Percentiles rank a stretch among this genome's conserved stretches.
phyloP scores from a whole-genome alignment of 2,888 invertebrate genomes.

The Nomada lathburiana region DNA sequence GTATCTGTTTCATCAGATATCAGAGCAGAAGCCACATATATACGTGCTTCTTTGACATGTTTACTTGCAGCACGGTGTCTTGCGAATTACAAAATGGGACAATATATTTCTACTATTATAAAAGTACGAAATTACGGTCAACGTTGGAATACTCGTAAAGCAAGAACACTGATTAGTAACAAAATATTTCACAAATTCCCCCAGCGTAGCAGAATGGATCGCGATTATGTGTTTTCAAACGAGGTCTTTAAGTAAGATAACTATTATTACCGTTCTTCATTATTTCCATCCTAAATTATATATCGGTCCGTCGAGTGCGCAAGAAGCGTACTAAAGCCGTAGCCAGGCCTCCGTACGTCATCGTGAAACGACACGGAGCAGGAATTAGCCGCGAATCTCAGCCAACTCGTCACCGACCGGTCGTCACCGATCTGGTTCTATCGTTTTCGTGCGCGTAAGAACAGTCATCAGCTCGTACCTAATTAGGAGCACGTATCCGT shows the following conservation, averaged over 20 bases:
- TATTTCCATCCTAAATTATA: not conserved
- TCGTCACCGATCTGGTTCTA: constrained; percentile 46
- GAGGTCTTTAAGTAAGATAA: too few relatives aligned
- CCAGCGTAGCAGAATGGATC: too few relatives aligned
- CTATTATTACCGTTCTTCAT: not conserved
- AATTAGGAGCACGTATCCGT: constrained; percentile 69
- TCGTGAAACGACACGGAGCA: constrained; percentile 6
- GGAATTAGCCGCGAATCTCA: constrained; percentile 53
- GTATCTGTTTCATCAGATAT: constrained; percentile 6
- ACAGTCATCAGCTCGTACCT: constrained; percentile 66
- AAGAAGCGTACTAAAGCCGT: not conserved
- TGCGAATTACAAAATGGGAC: too few relatives aligned
- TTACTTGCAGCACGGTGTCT: not conserved
- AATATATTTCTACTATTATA: too few relatives aligned
- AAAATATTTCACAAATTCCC: too few relatives aligned
- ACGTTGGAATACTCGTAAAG: too few relatives aligned
- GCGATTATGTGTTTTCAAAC: too few relatives aligned
- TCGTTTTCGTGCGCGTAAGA: constrained; percentile 66
- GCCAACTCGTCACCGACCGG: constrained; percentile 14
- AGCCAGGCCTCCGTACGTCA: not conserved
- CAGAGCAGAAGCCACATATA: not conserved
- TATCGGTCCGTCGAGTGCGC: too few relatives aligned
- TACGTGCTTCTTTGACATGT: not conserved
- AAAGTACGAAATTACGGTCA: too few relatives aligned
- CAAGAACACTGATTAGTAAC: too few relatives aligned